Percentiles rank a stretch among this genome's conserved stretches.
Evolutionary conservation across 2,888 invertebrate species (phyloP).

Genomic region (Nephrotoma flavescens): DNA sequence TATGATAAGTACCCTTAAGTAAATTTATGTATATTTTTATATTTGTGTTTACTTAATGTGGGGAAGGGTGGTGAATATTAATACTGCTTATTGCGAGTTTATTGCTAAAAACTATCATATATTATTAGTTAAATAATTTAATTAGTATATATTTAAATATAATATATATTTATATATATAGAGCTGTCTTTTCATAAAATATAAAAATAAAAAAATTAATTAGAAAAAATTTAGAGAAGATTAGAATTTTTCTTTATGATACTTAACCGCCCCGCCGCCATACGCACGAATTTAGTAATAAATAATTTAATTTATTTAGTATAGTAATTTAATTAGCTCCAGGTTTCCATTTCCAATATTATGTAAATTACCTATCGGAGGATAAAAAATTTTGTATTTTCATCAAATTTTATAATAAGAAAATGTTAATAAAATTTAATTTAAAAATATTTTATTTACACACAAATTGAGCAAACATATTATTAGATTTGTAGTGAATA

Average conservation of each 20-base stretch:
- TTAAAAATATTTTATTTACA: background rate
- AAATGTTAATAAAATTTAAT: background rate
- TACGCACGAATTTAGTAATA: background rate
- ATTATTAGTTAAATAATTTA: background rate
- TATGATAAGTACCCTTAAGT: background rate
- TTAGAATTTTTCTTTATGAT: background rate
- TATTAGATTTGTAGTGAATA: background rate
- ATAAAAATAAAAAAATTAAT: background rate
- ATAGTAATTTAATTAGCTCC: background rate
- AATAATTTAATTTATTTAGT: background rate
- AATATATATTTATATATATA: background rate
- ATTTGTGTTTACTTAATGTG: background rate
- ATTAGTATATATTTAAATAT: background rate
- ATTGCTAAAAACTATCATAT: conserved; percentile 8
- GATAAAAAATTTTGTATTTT: background rate
- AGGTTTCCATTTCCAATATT: background rate
- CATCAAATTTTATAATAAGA: background rate
- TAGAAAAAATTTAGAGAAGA: background rate
- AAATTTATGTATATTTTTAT: background rate
- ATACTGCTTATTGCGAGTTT: conserved; percentile 8
- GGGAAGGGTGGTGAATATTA: conserved; percentile 5
- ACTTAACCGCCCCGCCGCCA: background rate
- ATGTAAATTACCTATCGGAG: background rate
- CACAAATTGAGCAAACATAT: background rate
- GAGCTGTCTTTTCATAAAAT: background rate